Evolutionary conservation across 2,888 invertebrate species (phyloP), one percentile per base, ranked within the genome.

Genomic region (Cremastinae sp.): DNA sequence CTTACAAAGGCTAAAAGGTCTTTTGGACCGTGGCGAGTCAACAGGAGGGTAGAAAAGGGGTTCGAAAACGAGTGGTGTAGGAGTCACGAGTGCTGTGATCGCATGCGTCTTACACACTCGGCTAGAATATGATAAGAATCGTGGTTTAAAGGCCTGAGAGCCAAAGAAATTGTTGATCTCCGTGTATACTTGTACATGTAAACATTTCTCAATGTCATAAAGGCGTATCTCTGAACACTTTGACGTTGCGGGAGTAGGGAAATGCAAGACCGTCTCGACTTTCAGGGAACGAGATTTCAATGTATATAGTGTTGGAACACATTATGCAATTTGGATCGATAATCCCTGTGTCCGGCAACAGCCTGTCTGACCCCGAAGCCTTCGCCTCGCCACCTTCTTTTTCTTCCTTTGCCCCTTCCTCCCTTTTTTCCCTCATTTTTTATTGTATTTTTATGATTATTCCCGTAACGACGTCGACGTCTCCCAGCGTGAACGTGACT

Each of bases 71-170:
- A 41, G 47, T 45, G 7, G 43, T 51, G 59, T 64, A 62, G 56
- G 62, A 68, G 47, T 43, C 59, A 35, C 66, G 39, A 70, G 71
- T 68, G 61, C 74, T 65, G 79, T 80, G 72, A 81, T 83, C 81
- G 84, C 81, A 81, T 83, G 83, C 81, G 82, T 81, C 84, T 82
- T 82, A 82, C 77, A 77, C 70, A n/a, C 73, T 77, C 69, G 14
- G 18, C 35, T 16, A 20, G 62, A 80, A 81, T n/a, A n/a, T 80
- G 85, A 86, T 86, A 84, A 84, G 83, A 80, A 86, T 86, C 85
- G 80, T 73, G 78, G 74, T 55, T 71, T 62, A 51, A 45, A 72
- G 62, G 68, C 75, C 79, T 81, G 82, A 81, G 83, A 82, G 81
- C 78, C 80, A 45, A 45, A 62, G 84, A 83, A 83, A 84, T 80